Conservation (phyloP, 2,797 vertebrate species). For the Brachymystax lenok region DNA sequence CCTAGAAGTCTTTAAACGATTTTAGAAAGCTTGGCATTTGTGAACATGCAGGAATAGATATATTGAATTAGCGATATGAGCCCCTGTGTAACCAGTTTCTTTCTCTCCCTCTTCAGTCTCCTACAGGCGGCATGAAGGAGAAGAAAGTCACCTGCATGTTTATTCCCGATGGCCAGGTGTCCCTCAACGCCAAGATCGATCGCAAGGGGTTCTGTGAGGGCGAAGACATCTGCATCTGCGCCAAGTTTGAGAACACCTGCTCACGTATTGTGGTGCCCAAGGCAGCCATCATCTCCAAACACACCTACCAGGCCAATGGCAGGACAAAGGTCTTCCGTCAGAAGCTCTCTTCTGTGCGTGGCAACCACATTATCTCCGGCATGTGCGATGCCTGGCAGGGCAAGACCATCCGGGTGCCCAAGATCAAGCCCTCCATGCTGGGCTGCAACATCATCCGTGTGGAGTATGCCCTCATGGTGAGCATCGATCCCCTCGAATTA, state of each 20-base stretch:
- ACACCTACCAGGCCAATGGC: constrained; percentile 91
- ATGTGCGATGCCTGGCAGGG: constrained; percentile 92
- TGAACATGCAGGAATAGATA: background rate
- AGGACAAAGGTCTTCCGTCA: constrained; percentile 88
- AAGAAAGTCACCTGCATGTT: constrained; percentile 97
- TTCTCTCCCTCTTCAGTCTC: constrained; percentile 73
- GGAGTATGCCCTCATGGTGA: constrained; percentile 92
- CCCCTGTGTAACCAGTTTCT: background rate
- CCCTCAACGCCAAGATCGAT: constrained; percentile 90
- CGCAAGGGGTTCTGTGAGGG: constrained; percentile 93
- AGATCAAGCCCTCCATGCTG: constrained; percentile 92
- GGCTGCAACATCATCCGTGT: constrained; percentile 90
- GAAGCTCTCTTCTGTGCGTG: constrained; percentile 90
- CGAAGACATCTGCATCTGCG: constrained; percentile 93
- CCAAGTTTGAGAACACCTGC: constrained; percentile 96
- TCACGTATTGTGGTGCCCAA: constrained; percentile 97
- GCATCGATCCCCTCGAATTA: constrained; percentile 26
- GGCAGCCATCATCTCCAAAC: constrained; percentile 91
- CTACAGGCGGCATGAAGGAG: constrained; percentile 89
- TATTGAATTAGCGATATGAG: background rate
- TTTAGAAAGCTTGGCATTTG: background rate
- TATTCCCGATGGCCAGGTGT: constrained; percentile 91
- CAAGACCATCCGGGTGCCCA: constrained; percentile 89
- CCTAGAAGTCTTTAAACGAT: background rate
- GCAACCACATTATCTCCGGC: constrained; percentile 94